Evolutionary conservation across 2,888 invertebrate genomes (phyloP).

Genomic region (Sacculina carcini): DNA sequence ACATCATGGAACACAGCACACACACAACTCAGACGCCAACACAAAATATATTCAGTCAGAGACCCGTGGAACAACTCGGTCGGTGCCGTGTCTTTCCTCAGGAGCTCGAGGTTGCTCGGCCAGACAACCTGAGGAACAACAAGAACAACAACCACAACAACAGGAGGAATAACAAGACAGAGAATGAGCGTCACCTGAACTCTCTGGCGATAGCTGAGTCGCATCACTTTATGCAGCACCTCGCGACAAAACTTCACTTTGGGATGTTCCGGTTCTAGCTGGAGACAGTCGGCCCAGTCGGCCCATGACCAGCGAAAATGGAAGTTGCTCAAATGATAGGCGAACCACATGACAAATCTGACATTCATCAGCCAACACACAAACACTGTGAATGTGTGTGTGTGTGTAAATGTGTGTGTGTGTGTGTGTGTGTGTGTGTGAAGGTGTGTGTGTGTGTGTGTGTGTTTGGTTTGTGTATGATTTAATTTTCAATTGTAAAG

Average conservation of each 20-base stretch:
- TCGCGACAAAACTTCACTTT: conserved; percentile 83
- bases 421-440: neutral
- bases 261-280: conserved; percentile 60
- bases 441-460: too few species aligned
- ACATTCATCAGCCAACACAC: conserved; percentile 15
- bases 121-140: too few species aligned
- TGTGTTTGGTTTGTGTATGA: too few species aligned
- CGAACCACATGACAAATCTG: conserved; percentile 88
- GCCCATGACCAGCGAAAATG: conserved; percentile 99
- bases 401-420: neutral
- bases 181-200: conserved; percentile 33
- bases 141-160: too few species aligned
- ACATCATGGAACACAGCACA: too few species aligned
- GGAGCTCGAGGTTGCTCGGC: too few species aligned
- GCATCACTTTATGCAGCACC: conserved; percentile 58
- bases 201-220: conserved; percentile 72
- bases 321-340: conserved; percentile 94
- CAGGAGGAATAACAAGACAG: too few species aligned
- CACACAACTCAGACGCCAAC: neutral
- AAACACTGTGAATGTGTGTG: too few species aligned
- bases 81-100: too few species aligned
- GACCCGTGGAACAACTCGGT: too few species aligned
- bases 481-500: neutral
- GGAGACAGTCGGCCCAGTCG: conserved; percentile 69
- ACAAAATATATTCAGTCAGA: neutral